Evolutionary conservation across 2,113 vertebrate genomes (phyloP).

Genomic region (Corvus hawaiiensis): DNA sequence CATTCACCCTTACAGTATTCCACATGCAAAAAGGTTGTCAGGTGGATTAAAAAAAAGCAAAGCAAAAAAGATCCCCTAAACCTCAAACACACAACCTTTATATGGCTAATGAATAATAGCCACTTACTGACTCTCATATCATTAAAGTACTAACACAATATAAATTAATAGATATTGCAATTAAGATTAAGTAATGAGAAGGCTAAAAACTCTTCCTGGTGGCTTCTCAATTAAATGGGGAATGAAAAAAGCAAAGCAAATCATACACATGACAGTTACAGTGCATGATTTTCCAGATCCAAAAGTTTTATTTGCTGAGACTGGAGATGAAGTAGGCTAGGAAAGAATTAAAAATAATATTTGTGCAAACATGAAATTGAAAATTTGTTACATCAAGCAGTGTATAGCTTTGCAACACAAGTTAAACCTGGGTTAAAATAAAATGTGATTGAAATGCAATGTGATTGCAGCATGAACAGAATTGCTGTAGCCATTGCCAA

Average conservation of each 20-base stretch:
- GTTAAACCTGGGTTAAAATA: not conserved
- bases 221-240: conserved; percentile 30
- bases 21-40: conserved; percentile 31
- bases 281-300: not conserved
- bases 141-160: conserved; percentile 40
- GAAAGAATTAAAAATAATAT: not conserved
- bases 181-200: conserved; percentile 47
- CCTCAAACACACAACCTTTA: not conserved
- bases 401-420: not conserved
- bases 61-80: not conserved
- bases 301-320: not conserved
- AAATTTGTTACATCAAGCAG: not conserved
- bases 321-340: not conserved
- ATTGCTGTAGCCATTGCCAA: not conserved
- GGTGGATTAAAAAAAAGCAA: not conserved
- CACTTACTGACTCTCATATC: not conserved
- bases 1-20: not conserved
- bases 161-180: conserved; percentile 60
- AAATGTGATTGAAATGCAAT: not conserved
- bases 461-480: not conserved
- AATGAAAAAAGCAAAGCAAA: not conserved
- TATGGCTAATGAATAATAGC: conserved; percentile 43
- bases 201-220: not conserved
- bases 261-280: not conserved
- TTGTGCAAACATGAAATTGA: not conserved